Percentiles rank a stretch among this genome's conserved stretches.
phyloP scores from a whole-genome alignment of 1,140 invertebrate genomes.

The Xylocopa sonorina region DNA sequence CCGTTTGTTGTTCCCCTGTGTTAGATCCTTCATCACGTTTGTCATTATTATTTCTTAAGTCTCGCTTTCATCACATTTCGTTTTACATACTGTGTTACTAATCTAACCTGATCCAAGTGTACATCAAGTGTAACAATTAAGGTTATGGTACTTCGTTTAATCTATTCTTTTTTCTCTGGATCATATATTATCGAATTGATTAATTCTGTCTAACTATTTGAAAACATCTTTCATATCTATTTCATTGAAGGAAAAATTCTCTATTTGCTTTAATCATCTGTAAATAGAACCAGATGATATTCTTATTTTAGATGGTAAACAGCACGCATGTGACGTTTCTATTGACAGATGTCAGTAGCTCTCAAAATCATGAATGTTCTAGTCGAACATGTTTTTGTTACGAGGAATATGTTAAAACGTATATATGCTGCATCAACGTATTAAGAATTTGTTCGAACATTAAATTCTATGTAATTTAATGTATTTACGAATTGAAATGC shows the following conservation, averaged over 20 bases:
- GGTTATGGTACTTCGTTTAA: slow-evolving; percentile 11
- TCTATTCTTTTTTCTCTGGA: neutral
- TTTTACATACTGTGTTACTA: too few relatives aligned
- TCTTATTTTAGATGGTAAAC: neutral
- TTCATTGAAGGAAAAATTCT: neutral
- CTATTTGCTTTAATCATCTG: neutral
- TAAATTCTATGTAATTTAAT: neutral
- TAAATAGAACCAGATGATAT: neutral
- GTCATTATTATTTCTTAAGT: neutral
- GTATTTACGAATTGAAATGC: neutral
- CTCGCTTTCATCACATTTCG: too few relatives aligned
- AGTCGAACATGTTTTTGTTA: neutral
- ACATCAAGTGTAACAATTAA: too few relatives aligned
- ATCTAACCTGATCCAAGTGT: too few relatives aligned
- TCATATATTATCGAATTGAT: neutral
- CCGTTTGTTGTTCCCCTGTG: slow-evolving; percentile 81
- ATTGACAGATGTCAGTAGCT: slow-evolving; percentile 5
- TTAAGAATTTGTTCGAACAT: neutral
- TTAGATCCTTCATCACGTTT: slow-evolving; percentile 77
- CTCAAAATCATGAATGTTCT: neutral
- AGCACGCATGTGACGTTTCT: neutral
- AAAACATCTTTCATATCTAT: neutral
- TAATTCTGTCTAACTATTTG: neutral
- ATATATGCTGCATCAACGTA: neutral
- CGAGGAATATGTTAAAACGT: neutral